Conservation (phyloP, 2,888 invertebrate genomes). For the Drosophila rubida region DNA sequence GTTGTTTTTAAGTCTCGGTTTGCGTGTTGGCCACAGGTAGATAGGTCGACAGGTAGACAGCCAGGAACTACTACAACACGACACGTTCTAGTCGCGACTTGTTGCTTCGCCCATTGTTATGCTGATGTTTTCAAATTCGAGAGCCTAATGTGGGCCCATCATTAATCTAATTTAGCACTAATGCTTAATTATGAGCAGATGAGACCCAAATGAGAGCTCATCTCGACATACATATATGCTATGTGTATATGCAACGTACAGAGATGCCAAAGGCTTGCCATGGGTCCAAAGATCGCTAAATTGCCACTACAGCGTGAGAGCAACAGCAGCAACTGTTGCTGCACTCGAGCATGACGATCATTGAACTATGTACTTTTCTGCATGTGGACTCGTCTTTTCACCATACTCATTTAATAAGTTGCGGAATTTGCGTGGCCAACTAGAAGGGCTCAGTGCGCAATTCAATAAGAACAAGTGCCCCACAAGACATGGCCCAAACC, state of each 20-base stretch:
- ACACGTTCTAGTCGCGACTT: slow-evolving; percentile 23
- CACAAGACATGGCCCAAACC: slow-evolving; percentile 34
- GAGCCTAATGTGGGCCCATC: slow-evolving; percentile 55
- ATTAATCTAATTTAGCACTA: slow-evolving; percentile 75
- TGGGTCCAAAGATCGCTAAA: slow-evolving; percentile 42
- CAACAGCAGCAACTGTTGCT: slow-evolving; percentile 18
- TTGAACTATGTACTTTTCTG: slow-evolving; percentile 56
- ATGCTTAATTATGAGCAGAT: slow-evolving; percentile 53
- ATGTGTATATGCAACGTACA: not conserved
- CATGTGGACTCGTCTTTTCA: not conserved
- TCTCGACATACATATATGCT: not conserved
- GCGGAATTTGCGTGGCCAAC: slow-evolving; percentile 66
- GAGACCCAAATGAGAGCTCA: slow-evolving; percentile 17
- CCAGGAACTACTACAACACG: too few relatives aligned
- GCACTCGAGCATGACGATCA: slow-evolving; percentile 68
- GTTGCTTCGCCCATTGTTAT: slow-evolving; percentile 40
- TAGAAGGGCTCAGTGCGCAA: slow-evolving; percentile 44
- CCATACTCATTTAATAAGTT: slow-evolving; percentile 28
- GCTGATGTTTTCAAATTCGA: slow-evolving; percentile 22
- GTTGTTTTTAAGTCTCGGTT: slow-evolving; percentile 21
- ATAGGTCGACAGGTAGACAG: slow-evolving; percentile 11
- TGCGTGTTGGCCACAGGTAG: slow-evolving; percentile 55
- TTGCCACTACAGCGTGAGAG: slow-evolving; percentile 65
- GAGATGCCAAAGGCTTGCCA: slow-evolving; percentile 14
- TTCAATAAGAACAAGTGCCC: slow-evolving; percentile 68